Evolutionary conservation across 2,113 vertebrate genomes (phyloP).

Genomic region (Aepyceros melampus): DNA sequence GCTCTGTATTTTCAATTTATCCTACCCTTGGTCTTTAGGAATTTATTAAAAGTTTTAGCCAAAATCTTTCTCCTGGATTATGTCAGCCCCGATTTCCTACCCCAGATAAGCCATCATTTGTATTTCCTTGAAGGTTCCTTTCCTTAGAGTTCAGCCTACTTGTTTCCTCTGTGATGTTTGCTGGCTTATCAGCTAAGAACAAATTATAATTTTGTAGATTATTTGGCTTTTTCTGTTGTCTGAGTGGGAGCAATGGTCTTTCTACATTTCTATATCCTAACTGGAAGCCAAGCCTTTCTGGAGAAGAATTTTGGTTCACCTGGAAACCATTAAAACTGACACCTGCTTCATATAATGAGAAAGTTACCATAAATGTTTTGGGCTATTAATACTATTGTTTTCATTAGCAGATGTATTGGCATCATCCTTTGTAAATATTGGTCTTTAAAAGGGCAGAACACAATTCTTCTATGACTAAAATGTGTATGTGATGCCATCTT

Average conservation of each 20-base stretch:
- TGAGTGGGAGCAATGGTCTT: background rate
- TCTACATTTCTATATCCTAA: background rate
- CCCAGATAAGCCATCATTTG: accelerated
- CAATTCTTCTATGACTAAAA: background rate
- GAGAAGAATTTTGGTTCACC: background rate
- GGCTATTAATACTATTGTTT: background rate
- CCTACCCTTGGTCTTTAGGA: background rate
- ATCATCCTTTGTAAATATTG: background rate
- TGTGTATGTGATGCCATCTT: background rate
- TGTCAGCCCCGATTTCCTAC: background rate
- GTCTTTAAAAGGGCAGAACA: background rate
- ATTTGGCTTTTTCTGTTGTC: background rate
- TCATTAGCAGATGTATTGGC: background rate
- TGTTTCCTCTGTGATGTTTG: background rate
- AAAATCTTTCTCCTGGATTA: background rate
- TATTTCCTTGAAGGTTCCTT: background rate
- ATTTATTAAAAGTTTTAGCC: background rate
- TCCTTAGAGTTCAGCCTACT: background rate
- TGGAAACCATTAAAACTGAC: background rate
- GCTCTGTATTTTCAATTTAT: background rate
- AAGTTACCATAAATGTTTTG: background rate
- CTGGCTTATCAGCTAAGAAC: background rate
- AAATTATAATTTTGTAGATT: background rate
- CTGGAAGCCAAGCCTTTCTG: background rate
- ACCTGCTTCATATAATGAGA: background rate